These are phyloP conservation scores for Lordiphosa andalusiaca DNA, from an alignment of 2,888 invertebrate species.

Conservation along the genomic window DNA sequence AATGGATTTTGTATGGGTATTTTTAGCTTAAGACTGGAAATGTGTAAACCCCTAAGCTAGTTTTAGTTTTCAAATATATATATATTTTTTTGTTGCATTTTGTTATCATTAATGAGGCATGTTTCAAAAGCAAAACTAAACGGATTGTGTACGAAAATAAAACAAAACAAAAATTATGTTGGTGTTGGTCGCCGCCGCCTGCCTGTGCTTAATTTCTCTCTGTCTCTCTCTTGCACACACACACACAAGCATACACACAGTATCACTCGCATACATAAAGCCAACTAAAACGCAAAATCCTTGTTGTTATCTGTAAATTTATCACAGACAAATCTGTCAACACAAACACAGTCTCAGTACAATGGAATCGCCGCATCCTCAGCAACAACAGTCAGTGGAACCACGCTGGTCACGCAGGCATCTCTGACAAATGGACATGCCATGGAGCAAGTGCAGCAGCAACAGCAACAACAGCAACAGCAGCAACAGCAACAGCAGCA, in stretches of 20 bases:
- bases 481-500: slow-evolving; percentile 58
- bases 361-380: slow-evolving; percentile 42
- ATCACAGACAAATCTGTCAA: slow-evolving; percentile 76
- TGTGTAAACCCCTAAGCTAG: not conserved
- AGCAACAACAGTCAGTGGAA: slow-evolving; percentile 47
- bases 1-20: not conserved
- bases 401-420: slow-evolving; percentile 38
- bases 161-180: slow-evolving; percentile 37
- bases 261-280: slow-evolving; percentile 20
- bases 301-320: slow-evolving; percentile 75
- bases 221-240: slow-evolving; percentile 21
- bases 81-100: slow-evolving; percentile 19
- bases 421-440: slow-evolving; percentile 70
- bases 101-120: slow-evolving; percentile 42
- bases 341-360: slow-evolving; percentile 59
- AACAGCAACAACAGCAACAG: too few species aligned
- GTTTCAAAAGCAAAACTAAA: slow-evolving; percentile 59
- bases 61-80: not conserved
- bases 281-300: slow-evolving; percentile 71
- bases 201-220: slow-evolving; percentile 29
- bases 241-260: slow-evolving; percentile 11
- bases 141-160: slow-evolving; percentile 37
- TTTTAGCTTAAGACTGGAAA: not conserved
- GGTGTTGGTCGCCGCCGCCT: slow-evolving; percentile 61
- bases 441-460: slow-evolving; percentile 66